A percentile compares a stretch with the other conserved stretches of the same genome.
These are phyloP conservation scores for Platycercus adscitus DNA, from an alignment of 2,113 vertebrate species.

Conservation along the genomic window DNA sequence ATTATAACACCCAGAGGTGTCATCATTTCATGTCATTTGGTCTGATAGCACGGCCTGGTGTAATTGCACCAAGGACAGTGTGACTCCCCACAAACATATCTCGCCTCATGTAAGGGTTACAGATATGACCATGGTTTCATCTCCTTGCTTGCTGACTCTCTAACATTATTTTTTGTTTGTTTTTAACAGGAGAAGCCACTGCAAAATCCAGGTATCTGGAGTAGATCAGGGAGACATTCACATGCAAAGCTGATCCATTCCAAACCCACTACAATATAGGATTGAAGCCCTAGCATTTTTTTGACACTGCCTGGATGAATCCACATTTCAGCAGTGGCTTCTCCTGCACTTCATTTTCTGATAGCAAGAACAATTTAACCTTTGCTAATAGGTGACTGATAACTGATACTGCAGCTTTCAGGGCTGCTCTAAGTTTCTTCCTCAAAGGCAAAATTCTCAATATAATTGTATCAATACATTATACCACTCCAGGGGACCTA, in stretches of 20 bases:
- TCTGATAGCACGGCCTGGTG: neutral
- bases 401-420: neutral
- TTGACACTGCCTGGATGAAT: neutral
- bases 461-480: neutral
- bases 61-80: rapidly evolving
- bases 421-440: neutral
- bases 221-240: neutral
- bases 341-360: neutral
- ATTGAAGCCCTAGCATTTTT: neutral
- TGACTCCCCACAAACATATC: neutral
- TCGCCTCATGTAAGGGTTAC: rapidly evolving
- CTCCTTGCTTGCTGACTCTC: neutral
- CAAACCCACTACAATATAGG: neutral
- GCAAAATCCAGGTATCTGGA: neutral
- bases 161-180: neutral
- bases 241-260: neutral
- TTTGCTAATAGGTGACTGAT: neutral
- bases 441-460: neutral
- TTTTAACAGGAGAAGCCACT: neutral
- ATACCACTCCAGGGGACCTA: neutral
- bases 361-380: neutral
- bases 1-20: neutral
- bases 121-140: neutral
- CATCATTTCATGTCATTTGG: too few species aligned
- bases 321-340: neutral